A percentile compares a stretch with the other conserved stretches of the same genome.
Conservation (phyloP, 2,888 invertebrate genomes). For the Leptopilina drosophilae region DNA sequence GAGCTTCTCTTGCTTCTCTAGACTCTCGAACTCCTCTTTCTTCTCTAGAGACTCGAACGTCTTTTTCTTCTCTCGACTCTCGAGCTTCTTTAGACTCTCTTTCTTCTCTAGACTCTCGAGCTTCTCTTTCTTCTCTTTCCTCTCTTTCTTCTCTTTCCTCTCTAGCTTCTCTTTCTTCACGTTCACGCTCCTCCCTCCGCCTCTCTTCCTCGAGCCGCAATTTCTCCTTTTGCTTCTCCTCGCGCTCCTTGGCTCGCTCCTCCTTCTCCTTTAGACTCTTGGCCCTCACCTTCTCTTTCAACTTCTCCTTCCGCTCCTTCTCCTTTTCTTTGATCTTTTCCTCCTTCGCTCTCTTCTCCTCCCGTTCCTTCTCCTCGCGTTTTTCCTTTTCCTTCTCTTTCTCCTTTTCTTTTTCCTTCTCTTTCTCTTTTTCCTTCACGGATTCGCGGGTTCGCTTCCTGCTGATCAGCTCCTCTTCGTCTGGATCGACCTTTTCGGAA, state of each 20-base stretch:
- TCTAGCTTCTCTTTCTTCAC: no score
- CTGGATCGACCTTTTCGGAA: conserved; percentile 73
- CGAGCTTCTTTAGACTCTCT: no score
- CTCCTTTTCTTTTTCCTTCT: conserved; percentile 50
- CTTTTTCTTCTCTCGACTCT: no score
- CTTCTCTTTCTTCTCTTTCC: no score
- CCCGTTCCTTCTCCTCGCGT: conserved; percentile 29
- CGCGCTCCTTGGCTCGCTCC: conserved; percentile 42
- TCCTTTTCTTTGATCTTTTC: conserved; percentile 55
- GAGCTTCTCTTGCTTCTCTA: no score
- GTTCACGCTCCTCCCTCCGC: conserved; percentile 30
- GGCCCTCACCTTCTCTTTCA: conserved; percentile 54
- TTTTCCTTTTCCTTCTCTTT: conserved; percentile 63
- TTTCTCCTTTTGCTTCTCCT: conserved; percentile 49
- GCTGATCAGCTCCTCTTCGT: conserved; percentile 64
- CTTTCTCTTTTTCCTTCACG: conserved; percentile 60
- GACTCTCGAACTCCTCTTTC: no score
- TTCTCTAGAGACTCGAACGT: no score
- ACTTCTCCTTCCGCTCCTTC: conserved; percentile 57
- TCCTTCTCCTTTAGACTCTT: conserved; percentile 44
- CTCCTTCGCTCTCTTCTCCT: conserved; percentile 59
- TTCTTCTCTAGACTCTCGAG: no score
- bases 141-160: no score
- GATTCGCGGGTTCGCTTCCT: conserved; percentile 68
- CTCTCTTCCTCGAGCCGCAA: conserved; percentile 43